Evolutionary conservation across 2,113 vertebrate genomes (phyloP).

Genomic region (Regulus satrapa): DNA sequence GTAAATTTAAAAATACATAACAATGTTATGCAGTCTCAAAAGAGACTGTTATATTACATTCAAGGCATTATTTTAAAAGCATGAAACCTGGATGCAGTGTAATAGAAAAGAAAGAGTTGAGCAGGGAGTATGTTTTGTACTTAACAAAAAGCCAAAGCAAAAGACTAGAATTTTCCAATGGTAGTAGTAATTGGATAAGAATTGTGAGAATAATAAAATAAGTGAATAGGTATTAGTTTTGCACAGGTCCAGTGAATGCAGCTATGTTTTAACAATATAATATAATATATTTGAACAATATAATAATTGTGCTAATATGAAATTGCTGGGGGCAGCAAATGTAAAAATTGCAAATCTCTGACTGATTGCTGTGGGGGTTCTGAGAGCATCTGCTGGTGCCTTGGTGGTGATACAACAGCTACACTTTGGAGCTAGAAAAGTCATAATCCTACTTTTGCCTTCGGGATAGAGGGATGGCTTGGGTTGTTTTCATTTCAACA

Average conservation of each 20-base stretch:
- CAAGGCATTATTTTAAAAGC: not conserved
- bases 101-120: not conserved
- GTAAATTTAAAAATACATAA: conserved; percentile 3
- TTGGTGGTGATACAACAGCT: not conserved
- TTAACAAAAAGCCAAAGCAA: not conserved
- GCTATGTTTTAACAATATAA: not conserved
- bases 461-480: not conserved
- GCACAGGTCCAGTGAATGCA: not conserved
- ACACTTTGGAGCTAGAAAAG: not conserved
- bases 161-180: not conserved
- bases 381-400: not conserved
- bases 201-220: not conserved
- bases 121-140: not conserved
- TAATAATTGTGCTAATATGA: not conserved
- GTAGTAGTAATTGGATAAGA: not conserved
- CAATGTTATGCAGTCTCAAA: not conserved
- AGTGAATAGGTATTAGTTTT: not conserved
- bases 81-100: not conserved
- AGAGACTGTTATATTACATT: not conserved
- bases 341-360: not conserved
- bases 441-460: not conserved
- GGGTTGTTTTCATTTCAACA: not conserved
- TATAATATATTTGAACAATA: not conserved
- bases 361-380: not conserved
- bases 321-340: not conserved